Base-by-base conservation (phyloP, 1,140 invertebrate genomes). In the Drosophila elegans region DNA sequence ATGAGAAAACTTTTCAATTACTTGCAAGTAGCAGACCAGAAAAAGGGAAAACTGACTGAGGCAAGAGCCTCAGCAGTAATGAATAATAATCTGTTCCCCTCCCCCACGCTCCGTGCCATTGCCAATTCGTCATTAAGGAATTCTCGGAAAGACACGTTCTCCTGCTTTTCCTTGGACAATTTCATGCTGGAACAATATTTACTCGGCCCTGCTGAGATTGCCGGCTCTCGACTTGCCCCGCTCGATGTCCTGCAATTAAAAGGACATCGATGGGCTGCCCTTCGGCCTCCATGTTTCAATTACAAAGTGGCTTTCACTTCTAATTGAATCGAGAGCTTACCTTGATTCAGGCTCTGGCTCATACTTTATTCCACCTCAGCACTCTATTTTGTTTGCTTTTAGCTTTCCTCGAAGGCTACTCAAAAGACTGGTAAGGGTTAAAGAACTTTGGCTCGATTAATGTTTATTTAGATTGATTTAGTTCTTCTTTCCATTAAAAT, bases 1-100 rank as follows among this genome's bases (percentile, higher is more conserved):
- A 38, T 53, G 57, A 32, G 38, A 42, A 63, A 74, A 88, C 75
- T 88, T 88, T 88, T 88, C 83, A 88, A 88, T 88, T 83, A 88
- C 83, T 80, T 44, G 49, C 36, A 25, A 64, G 60, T 38, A 67
- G 36, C 29, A 25, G 52, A n/a, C 1, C 12, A n/a, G 21, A 25
- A 25, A 25, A 25, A 25, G 21, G 21, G 9, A 21, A n/a, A 32
- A 57, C 16, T 16, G 48, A 41, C 71, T 73, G 36, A 27, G 29
- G 46, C 13, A 32, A 49, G 66, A 57, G 44, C 36, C 42, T 66
- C 32, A 66, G 61, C 29, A 49, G 64, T 71, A 71, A 71, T 71
- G 67, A 71, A 71, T 71, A 71, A 71, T 71, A 71, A 71, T 71
- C 67, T 71, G 39, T 12, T 32, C 21, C 42, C 9, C 38, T 25